Conservation (phyloP, 2,888 invertebrate species). For the Dicycla oo region DNA sequence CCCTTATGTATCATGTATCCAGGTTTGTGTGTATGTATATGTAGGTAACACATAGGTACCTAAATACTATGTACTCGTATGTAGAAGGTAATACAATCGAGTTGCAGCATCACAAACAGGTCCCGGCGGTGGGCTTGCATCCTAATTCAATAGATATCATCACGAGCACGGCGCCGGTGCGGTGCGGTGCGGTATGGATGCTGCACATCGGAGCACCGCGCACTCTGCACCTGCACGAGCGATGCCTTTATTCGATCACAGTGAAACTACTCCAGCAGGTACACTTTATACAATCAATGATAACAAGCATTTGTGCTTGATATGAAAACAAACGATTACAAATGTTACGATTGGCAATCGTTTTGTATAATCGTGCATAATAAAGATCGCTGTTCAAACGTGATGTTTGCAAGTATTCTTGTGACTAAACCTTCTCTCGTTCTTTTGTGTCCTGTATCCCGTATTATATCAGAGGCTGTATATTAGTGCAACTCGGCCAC, state of each 20-base stretch:
- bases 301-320: not conserved
- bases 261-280: not conserved
- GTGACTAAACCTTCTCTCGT: not conserved
- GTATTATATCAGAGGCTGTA: slow-evolving; percentile 26
- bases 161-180: not conserved
- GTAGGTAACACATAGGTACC: too few species aligned
- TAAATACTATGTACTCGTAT: too few species aligned
- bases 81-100: too few species aligned
- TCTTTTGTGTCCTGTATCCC: not conserved
- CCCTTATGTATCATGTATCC: too few species aligned
- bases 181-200: not conserved
- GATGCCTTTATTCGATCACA: not conserved
- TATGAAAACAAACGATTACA: not conserved
- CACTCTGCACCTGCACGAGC: not conserved
- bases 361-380: not conserved
- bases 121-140: not conserved
- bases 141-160: slow-evolving; percentile 8
- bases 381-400: not conserved
- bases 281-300: not conserved
- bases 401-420: too few species aligned
- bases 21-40: too few species aligned
- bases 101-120: too few species aligned
- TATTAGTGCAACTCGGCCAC: not conserved
- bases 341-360: not conserved
- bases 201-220: too few species aligned